Evolutionary conservation across 2,888 invertebrate genomes (phyloP), one percentile per base, ranked within the genome.

Genomic region (Gryllus longicercus): DNA sequence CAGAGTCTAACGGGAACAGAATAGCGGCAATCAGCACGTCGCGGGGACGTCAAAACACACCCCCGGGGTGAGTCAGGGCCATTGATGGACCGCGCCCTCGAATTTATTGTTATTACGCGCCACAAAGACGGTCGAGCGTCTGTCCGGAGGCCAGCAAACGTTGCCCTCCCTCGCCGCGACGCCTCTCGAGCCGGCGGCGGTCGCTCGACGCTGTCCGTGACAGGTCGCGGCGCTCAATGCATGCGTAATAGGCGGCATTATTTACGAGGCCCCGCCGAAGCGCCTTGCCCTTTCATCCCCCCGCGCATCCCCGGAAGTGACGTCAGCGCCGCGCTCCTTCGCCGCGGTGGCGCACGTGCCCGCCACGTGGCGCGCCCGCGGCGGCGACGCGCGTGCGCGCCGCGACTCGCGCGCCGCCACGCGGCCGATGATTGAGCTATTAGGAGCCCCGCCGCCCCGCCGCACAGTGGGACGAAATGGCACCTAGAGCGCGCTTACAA

Each of bases 331-430:
- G 38, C 38, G 38, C 38, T 38, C 38, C 38, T 38, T 38, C 38
- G 63, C 63, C 63, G 63, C 16, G 63, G 63, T 63, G 63, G 63
- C 63, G 63, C 63, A 63, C 63, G 63, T 63, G 63, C n/a, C 63
- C 16, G 63, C 63, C 63, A 63, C 63, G 63, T 63, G 63, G 63
- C 63, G 63, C 63, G 14, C 16, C 16, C 16, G 63, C 63, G 63
- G 14, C 63, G 16, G 63, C 63, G 14, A 3, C 16, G 16, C 16
- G 63, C 16, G 14, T 63, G 16, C 14, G 14, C n/a, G 63, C 63
- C 63, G 63, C 14, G 14, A n/a, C 63, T 14, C 63, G n/a, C n/a
- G 63, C 63, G 63, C n/a, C 11, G 63, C 63, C 63, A 63, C 63
- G 63, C 63, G 63, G 63, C 14, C n/a, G 63, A 63, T 63, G 63